Conservation (phyloP, 2,113 vertebrate species). For the Podarcis cretensis region DNA sequence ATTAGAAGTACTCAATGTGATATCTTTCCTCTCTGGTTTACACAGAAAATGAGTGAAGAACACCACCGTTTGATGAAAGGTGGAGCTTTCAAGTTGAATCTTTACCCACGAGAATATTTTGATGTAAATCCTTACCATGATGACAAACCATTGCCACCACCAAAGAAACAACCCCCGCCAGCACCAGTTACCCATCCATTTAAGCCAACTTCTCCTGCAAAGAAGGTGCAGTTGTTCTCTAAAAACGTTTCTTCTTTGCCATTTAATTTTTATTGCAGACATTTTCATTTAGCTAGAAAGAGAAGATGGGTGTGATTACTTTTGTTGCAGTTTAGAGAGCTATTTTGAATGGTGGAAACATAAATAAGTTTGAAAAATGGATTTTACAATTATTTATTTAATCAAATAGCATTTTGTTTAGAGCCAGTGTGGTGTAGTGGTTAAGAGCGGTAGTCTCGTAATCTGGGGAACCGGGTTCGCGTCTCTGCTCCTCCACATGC, state of each 20-base stretch:
- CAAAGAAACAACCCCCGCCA: conserved; percentile 63
- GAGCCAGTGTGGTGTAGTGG: too few relatives aligned
- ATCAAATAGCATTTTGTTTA: background rate
- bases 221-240: conserved; percentile 74
- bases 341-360: conserved; percentile 9
- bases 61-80: conserved; percentile 80
- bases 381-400: background rate
- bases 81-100: conserved; percentile 83
- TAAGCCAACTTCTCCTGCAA: conserved; percentile 86
- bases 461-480: too few relatives aligned
- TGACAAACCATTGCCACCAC: conserved; percentile 76
- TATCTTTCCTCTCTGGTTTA: conserved; percentile 55
- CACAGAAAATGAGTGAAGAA: conserved; percentile 74
- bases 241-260: background rate
- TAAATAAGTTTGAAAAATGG: background rate
- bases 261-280: background rate
- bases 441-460: too few relatives aligned
- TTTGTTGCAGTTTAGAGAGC: background rate
- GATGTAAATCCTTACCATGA: conserved; percentile 82
- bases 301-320: background rate
- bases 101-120: conserved; percentile 86
- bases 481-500: too few relatives aligned
- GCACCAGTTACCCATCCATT: conserved; percentile 70
- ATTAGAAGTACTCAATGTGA: background rate
- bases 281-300: background rate